Conservation (phyloP, 2,888 invertebrate species). For the Theretra japonica region DNA sequence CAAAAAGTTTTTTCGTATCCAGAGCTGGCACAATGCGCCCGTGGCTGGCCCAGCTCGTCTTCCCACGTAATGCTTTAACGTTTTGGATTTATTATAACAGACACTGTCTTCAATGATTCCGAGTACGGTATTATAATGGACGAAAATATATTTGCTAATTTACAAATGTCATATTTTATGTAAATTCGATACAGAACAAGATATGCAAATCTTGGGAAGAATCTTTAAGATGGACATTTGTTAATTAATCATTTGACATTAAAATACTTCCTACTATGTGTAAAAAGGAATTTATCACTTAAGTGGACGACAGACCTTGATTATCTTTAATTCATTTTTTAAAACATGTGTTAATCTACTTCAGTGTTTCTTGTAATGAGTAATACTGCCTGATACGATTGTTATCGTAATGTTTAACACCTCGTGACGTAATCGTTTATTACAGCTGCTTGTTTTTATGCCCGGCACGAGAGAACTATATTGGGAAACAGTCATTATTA, state of each 20-base stretch:
- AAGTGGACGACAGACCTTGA: not conserved
- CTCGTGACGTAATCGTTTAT: not conserved
- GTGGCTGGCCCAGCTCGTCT: constrained; percentile 67
- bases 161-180: not conserved
- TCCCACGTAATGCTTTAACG: constrained; percentile 25
- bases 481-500: not conserved
- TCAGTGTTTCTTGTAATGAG: not conserved
- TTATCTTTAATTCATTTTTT: not conserved
- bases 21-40: constrained; percentile 71
- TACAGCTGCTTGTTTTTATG: not conserved
- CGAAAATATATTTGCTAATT: not conserved
- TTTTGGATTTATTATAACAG: constrained; percentile 4
- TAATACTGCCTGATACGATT: not conserved
- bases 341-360: not conserved
- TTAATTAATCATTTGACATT: not conserved
- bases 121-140: not conserved
- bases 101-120: not conserved
- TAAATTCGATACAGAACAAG: too few relatives aligned
- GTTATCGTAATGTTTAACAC: constrained; percentile 5
- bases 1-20: constrained; percentile 73
- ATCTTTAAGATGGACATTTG: too few relatives aligned
- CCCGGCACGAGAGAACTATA: not conserved
- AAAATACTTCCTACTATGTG: not conserved
- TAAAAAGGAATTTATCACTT: not conserved
- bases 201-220: too few relatives aligned